A percentile compares a stretch with the other conserved stretches of the same genome.
Conservation (phyloP, 2,797 vertebrate genomes). For the Rhinatrema bivittatum region DNA sequence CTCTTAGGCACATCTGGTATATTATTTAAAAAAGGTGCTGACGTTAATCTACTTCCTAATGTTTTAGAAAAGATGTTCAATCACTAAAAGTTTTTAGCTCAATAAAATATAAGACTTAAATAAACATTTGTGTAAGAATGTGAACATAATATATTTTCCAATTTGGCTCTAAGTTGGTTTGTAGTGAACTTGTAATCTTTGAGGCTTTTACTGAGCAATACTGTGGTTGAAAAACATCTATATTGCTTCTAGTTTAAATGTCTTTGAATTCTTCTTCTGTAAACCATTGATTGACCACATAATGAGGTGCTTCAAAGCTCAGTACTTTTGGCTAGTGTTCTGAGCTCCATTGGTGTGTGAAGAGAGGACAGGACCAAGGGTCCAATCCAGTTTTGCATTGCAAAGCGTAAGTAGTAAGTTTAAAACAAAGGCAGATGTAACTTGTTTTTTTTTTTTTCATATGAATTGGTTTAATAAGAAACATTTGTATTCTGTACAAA, state of each 20-base stretch:
- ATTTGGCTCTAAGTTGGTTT: constrained; percentile 16
- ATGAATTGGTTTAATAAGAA: too few relatives aligned
- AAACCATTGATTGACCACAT: constrained; percentile 27
- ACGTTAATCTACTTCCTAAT: too few relatives aligned
- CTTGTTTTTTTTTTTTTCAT: neutral
- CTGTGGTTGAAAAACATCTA: constrained; percentile 23
- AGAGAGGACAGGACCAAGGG: constrained; percentile 4
- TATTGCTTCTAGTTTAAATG: constrained; percentile 17
- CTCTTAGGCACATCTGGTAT: too few relatives aligned
- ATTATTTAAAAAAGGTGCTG: too few relatives aligned
- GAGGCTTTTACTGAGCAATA: constrained; percentile 20
- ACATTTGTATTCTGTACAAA: too few relatives aligned
- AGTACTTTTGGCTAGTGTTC: constrained; percentile 8
- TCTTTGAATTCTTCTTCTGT: constrained; percentile 26
- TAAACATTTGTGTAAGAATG: constrained; percentile 15
- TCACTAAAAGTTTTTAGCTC: constrained; percentile 5
- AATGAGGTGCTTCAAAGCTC: constrained; percentile 11
- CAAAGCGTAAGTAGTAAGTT: constrained; percentile 5
- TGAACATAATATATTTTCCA: constrained; percentile 23
- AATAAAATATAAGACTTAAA: constrained; percentile 20
- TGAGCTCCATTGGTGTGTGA: constrained; percentile 7
- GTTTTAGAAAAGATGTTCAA: too few relatives aligned
- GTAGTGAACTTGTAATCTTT: constrained; percentile 12
- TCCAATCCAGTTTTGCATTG: constrained; percentile 1
- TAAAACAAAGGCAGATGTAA: neutral